Conservation (phyloP, 2,888 invertebrate species). For the Microchrysa polita region DNA sequence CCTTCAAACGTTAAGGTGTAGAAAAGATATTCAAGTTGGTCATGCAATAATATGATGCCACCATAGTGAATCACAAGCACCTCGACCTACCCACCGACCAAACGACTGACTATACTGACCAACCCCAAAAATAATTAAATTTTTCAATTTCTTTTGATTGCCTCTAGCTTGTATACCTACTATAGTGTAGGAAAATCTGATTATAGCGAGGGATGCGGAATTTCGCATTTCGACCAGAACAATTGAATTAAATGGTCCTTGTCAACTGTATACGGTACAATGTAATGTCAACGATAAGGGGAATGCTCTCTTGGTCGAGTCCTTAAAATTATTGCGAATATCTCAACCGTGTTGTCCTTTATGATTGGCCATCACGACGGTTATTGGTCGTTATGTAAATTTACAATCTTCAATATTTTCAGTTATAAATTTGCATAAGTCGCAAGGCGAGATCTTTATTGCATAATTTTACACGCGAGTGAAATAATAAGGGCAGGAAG, state of each 20-base stretch:
- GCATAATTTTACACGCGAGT: conserved; percentile 9
- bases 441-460: conserved; percentile 33
- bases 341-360: not conserved
- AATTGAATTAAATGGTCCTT: conserved; percentile 29
- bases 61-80: too few relatives aligned
- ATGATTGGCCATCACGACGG: conserved; percentile 28
- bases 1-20: too few relatives aligned
- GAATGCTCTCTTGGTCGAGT: not conserved
- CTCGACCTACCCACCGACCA: conserved; percentile 7
- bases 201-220: conserved; percentile 10
- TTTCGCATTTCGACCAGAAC: not conserved
- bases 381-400: conserved; percentile 47
- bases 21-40: conserved; percentile 19
- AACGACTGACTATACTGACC: conserved; percentile 22
- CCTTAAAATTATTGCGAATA: not conserved
- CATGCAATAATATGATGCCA: conserved; percentile 27
- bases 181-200: conserved; percentile 23
- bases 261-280: not conserved
- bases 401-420: conserved; percentile 47
- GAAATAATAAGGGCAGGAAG: not conserved
- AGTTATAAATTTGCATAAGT: conserved; percentile 45
- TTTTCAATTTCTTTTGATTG: conserved; percentile 22
- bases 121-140: conserved; percentile 38
- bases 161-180: not conserved
- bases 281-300: not conserved